Base-by-base conservation (phyloP, 2,113 vertebrate genomes). In the Cyanoramphus novaezelandiae region DNA sequence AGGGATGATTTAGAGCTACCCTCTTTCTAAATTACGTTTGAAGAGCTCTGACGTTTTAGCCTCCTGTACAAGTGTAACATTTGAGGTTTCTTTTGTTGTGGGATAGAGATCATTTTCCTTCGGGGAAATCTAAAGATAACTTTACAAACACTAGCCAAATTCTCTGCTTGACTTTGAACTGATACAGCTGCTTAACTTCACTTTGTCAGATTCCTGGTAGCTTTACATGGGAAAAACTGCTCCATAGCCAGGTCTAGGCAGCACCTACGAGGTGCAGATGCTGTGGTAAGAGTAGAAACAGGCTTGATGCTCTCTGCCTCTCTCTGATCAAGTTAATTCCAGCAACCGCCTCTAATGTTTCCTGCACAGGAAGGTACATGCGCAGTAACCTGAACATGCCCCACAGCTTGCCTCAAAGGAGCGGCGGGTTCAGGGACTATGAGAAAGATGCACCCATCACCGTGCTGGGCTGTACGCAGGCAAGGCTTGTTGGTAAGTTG, bases 341-440 rank as follows among this genome's bases (percentile, higher is more conserved):
- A 83, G 59, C 44, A 29, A 33, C 63, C 49, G 63, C 39, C 9
- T 55, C 46, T 89, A 12, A 4, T 46, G 63, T 94, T 13, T 82
- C 60, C 76, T 53, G 49, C 69, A 6, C 95, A 99, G 99, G 99
- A 70, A 98, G 99, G 96, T 99, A 99, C 33, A 43, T 99, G 72
- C 99, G 99, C 67, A 99, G 98, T 50, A 99, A 99, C 98, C 98
- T 99, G 96, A 99, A 99, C 67, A 99, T 99, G 99, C 99, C 99
- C 86, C 95, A 98, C 50, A 99, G 97, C 72, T 98, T 99, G 97
- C 99, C 99, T 94, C 98, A 97, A 33, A 97, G 99, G 77, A 99
- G 97, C 2, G 99, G 99, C 3, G 99, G 99, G 4, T 98, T 98
- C 97, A 98, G 98, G 90, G 99, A 99, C 63, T 99, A 99, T 1